A percentile compares a stretch with the other conserved stretches of the same genome.
Conservation (phyloP, 2,113 vertebrate genomes). For the Chaenogobius annularis region DNA sequence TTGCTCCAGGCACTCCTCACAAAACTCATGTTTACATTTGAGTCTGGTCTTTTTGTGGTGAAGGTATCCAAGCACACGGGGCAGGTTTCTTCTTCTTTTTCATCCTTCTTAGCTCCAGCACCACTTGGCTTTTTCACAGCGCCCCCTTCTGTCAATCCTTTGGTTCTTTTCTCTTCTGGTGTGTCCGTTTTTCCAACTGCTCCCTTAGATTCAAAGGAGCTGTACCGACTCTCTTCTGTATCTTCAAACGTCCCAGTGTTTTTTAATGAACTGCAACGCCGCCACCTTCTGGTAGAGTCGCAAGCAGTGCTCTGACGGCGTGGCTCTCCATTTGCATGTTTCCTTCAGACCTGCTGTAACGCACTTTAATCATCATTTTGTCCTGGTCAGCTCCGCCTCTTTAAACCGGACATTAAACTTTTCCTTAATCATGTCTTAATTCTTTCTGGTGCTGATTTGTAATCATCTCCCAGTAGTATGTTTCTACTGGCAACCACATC, state of each 20-base stretch:
- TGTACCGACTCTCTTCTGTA: not conserved
- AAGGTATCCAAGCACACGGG: constrained; percentile 60
- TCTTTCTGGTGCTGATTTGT: fast-evolving
- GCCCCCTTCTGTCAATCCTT: not conserved
- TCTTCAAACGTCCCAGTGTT: not conserved
- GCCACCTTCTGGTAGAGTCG: constrained; percentile 55
- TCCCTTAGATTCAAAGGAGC: fast-evolving
- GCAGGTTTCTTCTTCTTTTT: constrained; percentile 1
- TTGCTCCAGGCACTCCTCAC: constrained; percentile 18
- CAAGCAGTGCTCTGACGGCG: constrained; percentile 56
- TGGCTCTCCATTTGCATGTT: constrained; percentile 53
- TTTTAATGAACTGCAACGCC: not conserved
- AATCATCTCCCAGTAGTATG: constrained; percentile 40
- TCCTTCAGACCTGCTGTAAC: not conserved
- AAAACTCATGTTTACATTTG: constrained; percentile 67
- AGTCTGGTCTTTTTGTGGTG: constrained; percentile 27
- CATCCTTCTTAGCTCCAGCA: constrained; percentile 1
- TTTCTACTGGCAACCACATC: constrained; percentile 36
- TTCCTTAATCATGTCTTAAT: constrained; percentile 1
- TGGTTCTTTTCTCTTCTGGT: not conserved
- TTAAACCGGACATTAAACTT: constrained; percentile 62
- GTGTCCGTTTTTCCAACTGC: fast-evolving
- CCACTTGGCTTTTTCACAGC: not conserved
- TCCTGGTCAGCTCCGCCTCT: fast-evolving
- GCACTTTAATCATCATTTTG: constrained; percentile 26